Base-by-base conservation (phyloP, 1,140 invertebrate species). In the Globodera rostochiensis region DNA sequence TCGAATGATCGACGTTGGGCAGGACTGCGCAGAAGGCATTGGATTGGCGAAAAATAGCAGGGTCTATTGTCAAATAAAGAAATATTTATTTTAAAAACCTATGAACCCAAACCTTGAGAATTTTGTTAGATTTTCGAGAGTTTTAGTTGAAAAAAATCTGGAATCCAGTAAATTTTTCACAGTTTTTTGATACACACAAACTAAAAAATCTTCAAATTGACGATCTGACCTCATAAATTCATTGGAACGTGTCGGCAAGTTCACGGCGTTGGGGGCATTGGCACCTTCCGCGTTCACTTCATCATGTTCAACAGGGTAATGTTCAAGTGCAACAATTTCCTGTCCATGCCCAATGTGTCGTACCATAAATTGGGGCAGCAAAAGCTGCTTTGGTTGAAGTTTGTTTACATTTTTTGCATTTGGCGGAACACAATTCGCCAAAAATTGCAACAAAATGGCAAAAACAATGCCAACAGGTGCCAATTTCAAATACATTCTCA, bases 1-100 rank as follows among this genome's bases (percentile, higher is more conserved):
- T 57, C 74, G n/a, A 75, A 75, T n/a, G 36, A 64, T n/a, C 74
- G 57, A 36, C 53, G 36, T 19, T 76, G 74, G 5, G 45, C 74
- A 6, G 71, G 79, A 21, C 45, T 74, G 50, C 75, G 67, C 47
- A 80, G 36, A 25, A 80, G 69, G 74, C 79, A 80, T 46, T 80
- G 79, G 11, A 80, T 53, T 3, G 79, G 79, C 45, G 79, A 80
- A 47, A 80, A 80, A 64, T 80, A 80, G 71, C 79, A 80, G 21
- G 79, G 79, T 25, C 79, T 73, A 60, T 36, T 36, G 1, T 36
- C 36, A 36, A 36, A 36, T 36, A 36, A 36, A 36, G n/a, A 1
- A 36, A 36, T 36, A 1, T 36, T 36, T 36, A 36, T 36, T 36
- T 36, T 36, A 36, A 36, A 36, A 36, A 0, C 2, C 2, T 36